phyloP scores from a whole-genome alignment of 2,113 vertebrate species.

The Cephalopholis sonnerati region DNA sequence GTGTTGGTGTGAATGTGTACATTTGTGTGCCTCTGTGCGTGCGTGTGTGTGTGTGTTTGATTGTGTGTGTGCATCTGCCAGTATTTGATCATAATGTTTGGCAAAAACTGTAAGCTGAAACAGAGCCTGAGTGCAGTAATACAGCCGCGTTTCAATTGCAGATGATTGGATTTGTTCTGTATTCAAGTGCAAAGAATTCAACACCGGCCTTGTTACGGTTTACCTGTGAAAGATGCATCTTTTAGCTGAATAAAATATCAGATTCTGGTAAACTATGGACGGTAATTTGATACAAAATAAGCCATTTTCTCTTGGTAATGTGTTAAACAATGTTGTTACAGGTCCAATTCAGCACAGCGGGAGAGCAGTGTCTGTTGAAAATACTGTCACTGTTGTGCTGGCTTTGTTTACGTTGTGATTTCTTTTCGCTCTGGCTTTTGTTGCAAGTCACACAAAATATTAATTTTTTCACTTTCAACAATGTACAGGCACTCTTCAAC shows the following conservation, averaged over 20 bases:
- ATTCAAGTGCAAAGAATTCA: constrained; percentile 46
- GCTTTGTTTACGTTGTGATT: constrained; percentile 21
- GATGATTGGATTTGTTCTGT: constrained; percentile 50
- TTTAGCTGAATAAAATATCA: constrained; percentile 29
- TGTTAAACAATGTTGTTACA: constrained; percentile 37
- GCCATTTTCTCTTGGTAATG: constrained; percentile 39
- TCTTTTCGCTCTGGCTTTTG: background rate
- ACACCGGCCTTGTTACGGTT: constrained; percentile 6
- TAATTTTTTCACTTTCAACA: background rate
- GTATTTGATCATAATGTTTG: constrained; percentile 21
- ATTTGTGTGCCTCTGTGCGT: constrained; percentile 1
- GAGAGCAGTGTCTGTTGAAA: background rate
- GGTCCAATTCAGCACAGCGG: constrained; percentile 9
- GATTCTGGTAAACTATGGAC: background rate
- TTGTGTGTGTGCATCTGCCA: background rate
- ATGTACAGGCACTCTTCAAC: background rate
- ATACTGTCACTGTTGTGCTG: background rate
- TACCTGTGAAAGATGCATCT: constrained; percentile 16
- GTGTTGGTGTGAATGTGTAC: constrained; percentile 15
- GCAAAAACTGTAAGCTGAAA: background rate
- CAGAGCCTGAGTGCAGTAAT: background rate
- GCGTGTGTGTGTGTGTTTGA: background rate
- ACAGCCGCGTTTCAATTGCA: constrained; percentile 17
- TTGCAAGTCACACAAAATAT: background rate
- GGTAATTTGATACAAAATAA: constrained; percentile 46